These are phyloP conservation scores for Oasisia sp. DNA, from an alignment of 2,888 invertebrate species.

Conservation along the genomic window DNA sequence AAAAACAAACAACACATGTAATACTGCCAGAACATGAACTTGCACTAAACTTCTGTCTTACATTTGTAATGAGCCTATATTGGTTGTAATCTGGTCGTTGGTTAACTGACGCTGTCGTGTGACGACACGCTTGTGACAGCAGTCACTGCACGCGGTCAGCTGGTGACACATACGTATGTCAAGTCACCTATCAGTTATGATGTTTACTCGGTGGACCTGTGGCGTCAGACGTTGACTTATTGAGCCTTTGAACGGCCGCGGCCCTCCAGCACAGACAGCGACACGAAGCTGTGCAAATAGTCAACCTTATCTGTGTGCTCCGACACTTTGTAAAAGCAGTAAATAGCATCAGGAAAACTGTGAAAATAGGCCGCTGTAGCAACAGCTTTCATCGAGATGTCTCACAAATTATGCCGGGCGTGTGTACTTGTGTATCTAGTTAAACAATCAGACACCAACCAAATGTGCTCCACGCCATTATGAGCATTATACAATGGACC, in stretches of 20 bases:
- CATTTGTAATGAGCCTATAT: not conserved
- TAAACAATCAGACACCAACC: not conserved
- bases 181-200: not conserved
- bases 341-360: not conserved
- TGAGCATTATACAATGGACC: not conserved
- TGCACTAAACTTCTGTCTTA: not conserved
- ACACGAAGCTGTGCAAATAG: not conserved
- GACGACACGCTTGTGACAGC: not conserved
- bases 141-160: not conserved
- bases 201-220: not conserved
- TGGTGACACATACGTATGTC: not conserved
- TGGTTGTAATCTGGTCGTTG: not conserved
- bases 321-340: not conserved
- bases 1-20: not conserved
- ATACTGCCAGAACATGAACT: not conserved
- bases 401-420: not conserved
- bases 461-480: not conserved
- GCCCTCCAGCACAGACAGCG: not conserved
- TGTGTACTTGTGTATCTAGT: not conserved
- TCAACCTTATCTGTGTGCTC: not conserved
- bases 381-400: not conserved
- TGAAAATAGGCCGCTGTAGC: no score
- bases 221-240: not conserved
- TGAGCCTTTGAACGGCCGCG: not conserved
- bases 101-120: not conserved